These are phyloP conservation scores for Drosophila paranaensis DNA, from an alignment of 2,888 invertebrate genomes.

Conservation along the genomic window DNA sequence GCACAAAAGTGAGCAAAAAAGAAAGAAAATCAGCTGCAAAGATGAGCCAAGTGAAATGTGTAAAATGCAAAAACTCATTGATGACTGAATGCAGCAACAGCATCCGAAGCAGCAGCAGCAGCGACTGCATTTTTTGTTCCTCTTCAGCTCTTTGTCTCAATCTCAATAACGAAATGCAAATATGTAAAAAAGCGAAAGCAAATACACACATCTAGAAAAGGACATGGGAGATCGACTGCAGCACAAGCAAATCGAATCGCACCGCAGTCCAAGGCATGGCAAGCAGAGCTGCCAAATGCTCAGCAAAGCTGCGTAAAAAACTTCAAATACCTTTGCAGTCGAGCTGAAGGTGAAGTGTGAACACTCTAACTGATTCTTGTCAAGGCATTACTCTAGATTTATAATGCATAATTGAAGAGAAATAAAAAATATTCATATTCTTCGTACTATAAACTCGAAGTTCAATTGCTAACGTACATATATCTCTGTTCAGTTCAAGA, in stretches of 20 bases:
- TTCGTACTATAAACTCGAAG: too few species aligned
- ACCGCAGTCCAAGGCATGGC: constrained; percentile 32
- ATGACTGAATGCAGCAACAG: constrained; percentile 66
- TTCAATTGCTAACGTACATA: too few species aligned
- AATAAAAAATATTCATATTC: too few species aligned
- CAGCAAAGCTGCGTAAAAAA: constrained; percentile 41
- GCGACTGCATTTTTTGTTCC: constrained; percentile 32
- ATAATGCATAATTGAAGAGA: too few species aligned
- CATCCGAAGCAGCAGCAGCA: constrained; percentile 13
- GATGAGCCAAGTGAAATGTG: constrained; percentile 69
- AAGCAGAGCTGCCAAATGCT: constrained; percentile 63
- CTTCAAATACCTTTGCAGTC: background rate
- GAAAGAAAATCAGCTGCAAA: constrained; percentile 34
- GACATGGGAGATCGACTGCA: constrained; percentile 37
- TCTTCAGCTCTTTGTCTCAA: constrained; percentile 68
- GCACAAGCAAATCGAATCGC: constrained; percentile 26
- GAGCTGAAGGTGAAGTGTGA: background rate
- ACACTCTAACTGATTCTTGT: constrained; percentile 3
- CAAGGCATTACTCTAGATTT: too few species aligned
- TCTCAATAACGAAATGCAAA: constrained; percentile 80
- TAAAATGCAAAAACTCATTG: constrained; percentile 74
- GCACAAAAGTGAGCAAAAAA: background rate
- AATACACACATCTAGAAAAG: constrained; percentile 49
- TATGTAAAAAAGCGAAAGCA: constrained; percentile 68
- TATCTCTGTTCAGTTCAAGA: too few species aligned